Evolutionary conservation across 2,888 invertebrate species (phyloP).

Genomic region (Teleogryllus oceanicus): DNA sequence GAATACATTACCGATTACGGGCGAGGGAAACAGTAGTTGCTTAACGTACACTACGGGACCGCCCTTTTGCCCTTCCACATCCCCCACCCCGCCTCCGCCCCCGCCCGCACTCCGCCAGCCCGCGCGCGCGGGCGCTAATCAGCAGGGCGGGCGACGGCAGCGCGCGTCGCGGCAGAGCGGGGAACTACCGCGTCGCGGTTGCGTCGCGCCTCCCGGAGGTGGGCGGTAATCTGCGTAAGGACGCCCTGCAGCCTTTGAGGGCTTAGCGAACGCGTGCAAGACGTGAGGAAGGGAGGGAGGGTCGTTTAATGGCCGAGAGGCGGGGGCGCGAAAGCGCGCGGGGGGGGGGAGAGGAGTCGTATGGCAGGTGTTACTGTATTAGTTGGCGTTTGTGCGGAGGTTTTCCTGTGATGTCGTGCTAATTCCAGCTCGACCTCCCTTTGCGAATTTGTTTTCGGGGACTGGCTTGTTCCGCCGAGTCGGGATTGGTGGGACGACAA

Average conservation of each 20-base stretch:
- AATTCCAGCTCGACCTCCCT: neutral
- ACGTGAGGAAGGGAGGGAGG: neutral
- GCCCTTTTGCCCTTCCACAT: too few species aligned
- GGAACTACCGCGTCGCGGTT: neutral
- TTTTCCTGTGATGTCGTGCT: neutral
- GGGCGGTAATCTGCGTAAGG: constrained; percentile 10
- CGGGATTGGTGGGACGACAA: too few species aligned
- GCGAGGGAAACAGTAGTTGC: neutral
- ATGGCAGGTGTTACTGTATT: neutral
- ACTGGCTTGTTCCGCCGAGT: too few species aligned
- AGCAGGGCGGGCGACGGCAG: neutral
- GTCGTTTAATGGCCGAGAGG: neutral
- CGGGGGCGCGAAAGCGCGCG: neutral
- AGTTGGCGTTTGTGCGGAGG: neutral
- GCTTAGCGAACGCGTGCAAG: neutral
- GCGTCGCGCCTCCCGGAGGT: neutral
- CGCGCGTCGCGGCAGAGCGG: neutral
- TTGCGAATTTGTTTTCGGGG: too few species aligned
- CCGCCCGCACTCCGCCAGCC: neutral
- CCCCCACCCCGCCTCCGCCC: neutral
- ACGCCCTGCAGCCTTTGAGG: neutral
- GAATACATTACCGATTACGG: constrained; percentile 9
- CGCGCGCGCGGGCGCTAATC: neutral
- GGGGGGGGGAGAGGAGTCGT: neutral
- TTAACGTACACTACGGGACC: neutral